Conservation (phyloP, 2,888 invertebrate species). For the Parnassius orleans region DNA sequence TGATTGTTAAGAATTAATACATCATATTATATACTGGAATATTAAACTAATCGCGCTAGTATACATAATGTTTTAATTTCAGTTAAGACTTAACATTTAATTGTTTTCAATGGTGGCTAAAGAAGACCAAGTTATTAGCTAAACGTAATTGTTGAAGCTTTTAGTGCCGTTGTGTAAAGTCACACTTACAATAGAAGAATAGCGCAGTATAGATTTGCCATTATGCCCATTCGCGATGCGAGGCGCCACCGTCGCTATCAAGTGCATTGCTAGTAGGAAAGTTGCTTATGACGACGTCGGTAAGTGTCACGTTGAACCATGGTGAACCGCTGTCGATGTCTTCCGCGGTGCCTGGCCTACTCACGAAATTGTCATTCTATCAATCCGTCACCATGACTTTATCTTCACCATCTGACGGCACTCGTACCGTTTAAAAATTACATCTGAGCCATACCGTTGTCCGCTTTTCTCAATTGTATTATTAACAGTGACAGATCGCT, state of each 20-base stretch:
- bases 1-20: no score
- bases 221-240: conserved; percentile 51
- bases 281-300: conserved; percentile 78
- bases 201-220: conserved; percentile 57
- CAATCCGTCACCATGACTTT: conserved; percentile 73
- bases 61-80: no score
- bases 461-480: conserved; percentile 50
- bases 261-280: conserved; percentile 80
- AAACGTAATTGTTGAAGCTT: no score
- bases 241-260: conserved; percentile 44
- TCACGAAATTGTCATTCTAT: conserved; percentile 78
- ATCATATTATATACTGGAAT: no score
- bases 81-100: no score
- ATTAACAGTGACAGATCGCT: conserved; percentile 41
- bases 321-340: conserved; percentile 74
- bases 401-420: conserved; percentile 64
- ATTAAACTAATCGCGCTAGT: no score
- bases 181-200: conserved; percentile 52
- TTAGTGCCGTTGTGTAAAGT: no score
- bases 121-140: no score
- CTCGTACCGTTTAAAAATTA: conserved; percentile 48
- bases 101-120: no score
- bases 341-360: conserved; percentile 75
- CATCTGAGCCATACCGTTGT: conserved; percentile 52
- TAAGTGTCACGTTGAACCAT: conserved; percentile 81